phyloP scores from a whole-genome alignment of 2,797 vertebrate species.

The Bucorvus abyssinicus region DNA sequence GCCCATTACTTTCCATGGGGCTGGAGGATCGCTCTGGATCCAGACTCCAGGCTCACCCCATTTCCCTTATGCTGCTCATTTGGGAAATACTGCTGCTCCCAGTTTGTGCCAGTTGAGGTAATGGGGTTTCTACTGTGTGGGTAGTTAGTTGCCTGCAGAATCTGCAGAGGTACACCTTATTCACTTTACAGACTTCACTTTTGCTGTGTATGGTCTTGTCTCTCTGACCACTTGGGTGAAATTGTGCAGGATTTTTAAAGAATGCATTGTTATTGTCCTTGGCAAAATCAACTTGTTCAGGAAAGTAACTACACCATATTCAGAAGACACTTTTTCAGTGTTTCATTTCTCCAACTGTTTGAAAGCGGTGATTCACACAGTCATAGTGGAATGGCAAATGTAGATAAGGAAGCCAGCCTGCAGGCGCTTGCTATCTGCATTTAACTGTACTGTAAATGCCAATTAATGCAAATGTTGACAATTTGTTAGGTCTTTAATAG shows the following conservation, averaged over 20 bases:
- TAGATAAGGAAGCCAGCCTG: background rate
- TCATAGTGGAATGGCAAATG: background rate
- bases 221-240: background rate
- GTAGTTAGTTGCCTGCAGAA: background rate
- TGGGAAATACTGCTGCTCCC: background rate
- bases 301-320: background rate
- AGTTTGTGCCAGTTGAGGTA: background rate
- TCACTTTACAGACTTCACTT: background rate
- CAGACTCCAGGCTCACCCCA: background rate
- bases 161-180: background rate
- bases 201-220: background rate
- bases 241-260: background rate
- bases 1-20: background rate
- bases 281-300: background rate
- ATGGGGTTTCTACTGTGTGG: background rate
- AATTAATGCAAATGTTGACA: conserved; percentile 42
- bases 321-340: background rate
- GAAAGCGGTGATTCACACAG: background rate
- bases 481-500: conserved; percentile 20
- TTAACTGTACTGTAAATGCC: conserved; percentile 33
- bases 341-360: background rate
- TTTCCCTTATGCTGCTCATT: background rate
- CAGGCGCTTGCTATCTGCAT: background rate
- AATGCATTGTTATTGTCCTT: background rate
- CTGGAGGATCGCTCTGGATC: background rate